Evolutionary conservation across 2,888 invertebrate species (phyloP), one percentile per base, ranked within the genome.

Genomic region (Leptopilina myrica): DNA sequence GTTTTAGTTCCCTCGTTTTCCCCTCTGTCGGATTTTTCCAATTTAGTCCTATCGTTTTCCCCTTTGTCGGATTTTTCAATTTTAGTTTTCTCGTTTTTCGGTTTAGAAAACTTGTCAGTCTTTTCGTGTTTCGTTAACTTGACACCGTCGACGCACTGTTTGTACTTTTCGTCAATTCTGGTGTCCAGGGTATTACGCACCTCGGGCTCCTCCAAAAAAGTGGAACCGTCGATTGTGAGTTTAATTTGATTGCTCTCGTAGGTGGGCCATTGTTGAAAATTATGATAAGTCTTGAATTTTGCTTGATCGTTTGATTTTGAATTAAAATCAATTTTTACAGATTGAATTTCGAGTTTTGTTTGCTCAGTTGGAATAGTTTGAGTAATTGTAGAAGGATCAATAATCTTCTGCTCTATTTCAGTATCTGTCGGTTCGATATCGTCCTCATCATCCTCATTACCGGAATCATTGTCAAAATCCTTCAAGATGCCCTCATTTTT

Each of bases 91-190:
- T 43, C 43, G 43, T 62, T 62, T 62, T 20, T 15, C 5, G n/a
- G 15, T 59, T 59, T 59, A 33, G 33, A 33, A 33, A 33, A 49
- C 12, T 49, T 49, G 8, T 67, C 46, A 69, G 76, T 78, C 67
- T 69, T 67, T 56, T 62, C 64, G 65, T 59, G 14, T 76, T 81
- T 75, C 7, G 73, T 84, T 11, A 81, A 81, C 43, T 84, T 89
- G 1, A 88, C 90, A 1, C 86, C 88, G 33, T 90, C 88, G 4
- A 90, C 91, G 79, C 91, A 91, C 53, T 88, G 91, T 62, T 90
- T 90, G 80, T 90, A 91, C 78, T 91, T 91, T 26, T 91, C 89
- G 64, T 91, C 89, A 77, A 91, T 90, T 14, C 84, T 87, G 1
- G 86, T 89, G 69, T 91, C 89, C 20, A 87, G 85, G 26, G 79